Percentiles rank a stretch among this genome's conserved stretches.
These are phyloP conservation scores for Etheostoma nigrum DNA, from an alignment of 2,797 vertebrate genomes.

Conservation along the genomic window DNA sequence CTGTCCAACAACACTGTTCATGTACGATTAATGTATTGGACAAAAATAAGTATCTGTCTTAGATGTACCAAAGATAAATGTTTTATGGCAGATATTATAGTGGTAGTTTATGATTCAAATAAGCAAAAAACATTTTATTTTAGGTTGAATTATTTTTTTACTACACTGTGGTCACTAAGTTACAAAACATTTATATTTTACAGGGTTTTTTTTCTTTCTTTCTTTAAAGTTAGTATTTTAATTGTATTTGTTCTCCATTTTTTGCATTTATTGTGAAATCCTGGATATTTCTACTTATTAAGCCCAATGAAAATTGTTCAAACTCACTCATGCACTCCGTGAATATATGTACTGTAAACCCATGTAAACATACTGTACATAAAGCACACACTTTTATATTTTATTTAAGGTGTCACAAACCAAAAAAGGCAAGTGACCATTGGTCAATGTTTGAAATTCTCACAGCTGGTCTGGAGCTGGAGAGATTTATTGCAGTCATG, in stretches of 20 bases:
- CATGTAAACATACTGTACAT: too few relatives aligned
- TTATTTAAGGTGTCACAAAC: background rate
- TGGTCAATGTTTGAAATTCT: background rate
- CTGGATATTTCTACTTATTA: background rate
- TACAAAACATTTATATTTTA: background rate
- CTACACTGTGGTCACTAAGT: background rate
- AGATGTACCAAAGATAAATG: slow-evolving; percentile 13
- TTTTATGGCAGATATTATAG: slow-evolving; percentile 30
- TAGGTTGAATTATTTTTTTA: background rate
- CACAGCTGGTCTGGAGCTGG: background rate
- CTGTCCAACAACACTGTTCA: background rate
- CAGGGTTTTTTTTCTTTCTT: too few relatives aligned
- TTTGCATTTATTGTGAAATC: slow-evolving; percentile 14
- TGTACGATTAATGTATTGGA: background rate
- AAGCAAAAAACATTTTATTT: background rate
- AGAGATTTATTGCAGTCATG: slow-evolving; percentile 1
- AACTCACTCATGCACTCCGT: background rate
- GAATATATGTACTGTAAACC: background rate
- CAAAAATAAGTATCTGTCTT: background rate
- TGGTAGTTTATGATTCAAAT: background rate
- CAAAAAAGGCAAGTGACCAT: too few relatives aligned
- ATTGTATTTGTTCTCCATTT: background rate
- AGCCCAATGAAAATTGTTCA: background rate
- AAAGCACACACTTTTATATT: background rate
- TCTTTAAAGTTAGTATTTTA: background rate